Conservation (phyloP, 2,113 vertebrate species). For the Pachyramphus minor region DNA sequence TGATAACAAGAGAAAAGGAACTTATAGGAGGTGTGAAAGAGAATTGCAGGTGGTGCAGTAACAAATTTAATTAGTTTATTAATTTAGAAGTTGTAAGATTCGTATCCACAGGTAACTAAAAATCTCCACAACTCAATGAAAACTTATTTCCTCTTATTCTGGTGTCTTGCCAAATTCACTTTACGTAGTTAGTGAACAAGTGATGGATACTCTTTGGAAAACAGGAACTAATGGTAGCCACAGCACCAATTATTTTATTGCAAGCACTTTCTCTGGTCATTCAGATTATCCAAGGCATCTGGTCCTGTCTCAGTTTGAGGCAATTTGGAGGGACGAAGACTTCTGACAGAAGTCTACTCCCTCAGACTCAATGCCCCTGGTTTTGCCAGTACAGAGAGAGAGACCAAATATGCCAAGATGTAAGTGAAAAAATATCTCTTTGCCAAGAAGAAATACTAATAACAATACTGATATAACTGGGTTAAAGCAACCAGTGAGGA, state of each 20-base stretch:
- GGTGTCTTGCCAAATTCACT: not conserved
- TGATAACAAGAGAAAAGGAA: not conserved
- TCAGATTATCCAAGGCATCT: not conserved
- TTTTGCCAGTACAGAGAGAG: not conserved
- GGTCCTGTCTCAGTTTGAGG: not conserved
- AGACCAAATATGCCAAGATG: not conserved
- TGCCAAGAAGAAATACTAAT: not conserved
- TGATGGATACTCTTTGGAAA: not conserved
- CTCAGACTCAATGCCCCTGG: not conserved
- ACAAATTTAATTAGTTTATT: not conserved
- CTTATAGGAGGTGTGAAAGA: fast-evolving
- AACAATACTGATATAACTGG: not conserved
- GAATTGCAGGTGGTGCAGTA: not conserved
- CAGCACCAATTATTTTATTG: not conserved
- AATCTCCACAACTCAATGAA: not conserved
- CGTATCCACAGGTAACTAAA: not conserved
- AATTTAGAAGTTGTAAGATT: not conserved
- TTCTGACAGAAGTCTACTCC: not conserved
- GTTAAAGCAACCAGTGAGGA: not conserved
- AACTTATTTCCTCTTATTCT: not conserved
- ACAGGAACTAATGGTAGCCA: not conserved
- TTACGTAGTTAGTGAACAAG: not conserved
- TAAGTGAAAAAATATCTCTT: not conserved
- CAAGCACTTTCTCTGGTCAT: not conserved
- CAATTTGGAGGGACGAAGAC: not conserved